These are phyloP conservation scores for Tenebrosternarchus preto DNA, from an alignment of 2,113 vertebrate genomes.

Conservation along the genomic window DNA sequence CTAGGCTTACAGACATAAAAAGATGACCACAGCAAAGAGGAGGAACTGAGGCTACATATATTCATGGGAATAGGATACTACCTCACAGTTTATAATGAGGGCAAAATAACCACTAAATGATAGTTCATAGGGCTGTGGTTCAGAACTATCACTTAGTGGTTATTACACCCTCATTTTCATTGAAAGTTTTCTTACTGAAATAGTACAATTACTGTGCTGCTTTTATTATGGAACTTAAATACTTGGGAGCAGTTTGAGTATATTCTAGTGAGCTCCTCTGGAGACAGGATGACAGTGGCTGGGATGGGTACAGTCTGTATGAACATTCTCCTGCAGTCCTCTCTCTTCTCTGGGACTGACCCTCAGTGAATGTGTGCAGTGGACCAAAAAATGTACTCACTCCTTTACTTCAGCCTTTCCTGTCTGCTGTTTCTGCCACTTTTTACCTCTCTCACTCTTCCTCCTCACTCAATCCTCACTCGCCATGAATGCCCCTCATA, in stretches of 20 bases:
- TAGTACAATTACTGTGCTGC: neutral
- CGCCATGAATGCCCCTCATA: neutral
- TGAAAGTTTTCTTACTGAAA: neutral
- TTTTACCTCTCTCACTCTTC: slow-evolving; percentile 1
- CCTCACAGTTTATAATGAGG: too few relatives aligned
- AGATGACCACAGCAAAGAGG: too few relatives aligned
- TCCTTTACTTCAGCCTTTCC: slow-evolving; percentile 6
- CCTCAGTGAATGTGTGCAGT: slow-evolving; percentile 45
- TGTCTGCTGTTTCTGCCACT: slow-evolving; percentile 24
- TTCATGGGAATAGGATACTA: too few relatives aligned
- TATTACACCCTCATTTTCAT: slow-evolving; percentile 18
- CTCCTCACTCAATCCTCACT: slow-evolving; percentile 11
- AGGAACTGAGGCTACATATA: too few relatives aligned
- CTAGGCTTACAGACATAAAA: too few relatives aligned
- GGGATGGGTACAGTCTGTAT: slow-evolving; percentile 18
- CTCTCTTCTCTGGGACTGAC: neutral
- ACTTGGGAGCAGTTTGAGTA: neutral
- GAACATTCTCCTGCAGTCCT: slow-evolving; percentile 10
- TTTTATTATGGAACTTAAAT: neutral
- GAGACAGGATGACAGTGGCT: slow-evolving; percentile 18
- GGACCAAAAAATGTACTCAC: slow-evolving; percentile 27
- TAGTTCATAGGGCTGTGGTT: neutral
- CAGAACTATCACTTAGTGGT: neutral
- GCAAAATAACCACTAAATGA: too few relatives aligned
- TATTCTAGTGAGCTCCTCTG: neutral